Percentiles rank a stretch among this genome's conserved stretches.
These are phyloP conservation scores for Dryomyza anilis DNA, from an alignment of 2,888 invertebrate genomes.

Conservation along the genomic window DNA sequence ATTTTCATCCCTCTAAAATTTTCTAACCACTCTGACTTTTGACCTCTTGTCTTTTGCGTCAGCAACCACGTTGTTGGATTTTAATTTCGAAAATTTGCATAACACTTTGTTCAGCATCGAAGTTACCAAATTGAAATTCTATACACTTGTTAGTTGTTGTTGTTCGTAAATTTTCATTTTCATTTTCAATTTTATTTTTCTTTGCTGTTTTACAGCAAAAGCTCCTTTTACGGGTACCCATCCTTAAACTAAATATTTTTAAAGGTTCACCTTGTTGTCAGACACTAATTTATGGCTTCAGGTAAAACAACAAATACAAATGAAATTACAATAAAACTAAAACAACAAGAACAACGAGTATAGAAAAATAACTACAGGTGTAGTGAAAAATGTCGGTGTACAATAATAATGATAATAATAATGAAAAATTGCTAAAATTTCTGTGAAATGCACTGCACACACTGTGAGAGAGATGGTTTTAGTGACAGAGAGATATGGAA, in stretches of 20 bases:
- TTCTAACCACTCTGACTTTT: too few relatives aligned
- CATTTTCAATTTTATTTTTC: not conserved
- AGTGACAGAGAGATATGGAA: not conserved
- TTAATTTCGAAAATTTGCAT: conserved; percentile 9
- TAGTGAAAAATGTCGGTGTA: not conserved
- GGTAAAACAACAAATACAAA: not conserved
- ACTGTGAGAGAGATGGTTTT: not conserved
- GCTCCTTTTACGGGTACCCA: too few relatives aligned
- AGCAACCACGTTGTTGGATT: too few relatives aligned
- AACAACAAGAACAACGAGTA: not conserved
- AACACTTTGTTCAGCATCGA: conserved; percentile 1
- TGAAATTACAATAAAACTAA: not conserved
- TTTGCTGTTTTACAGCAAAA: not conserved
- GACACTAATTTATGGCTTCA: conserved; percentile 4
- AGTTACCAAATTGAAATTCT: not conserved
- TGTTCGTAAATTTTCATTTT: not conserved
- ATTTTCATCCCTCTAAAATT: too few relatives aligned
- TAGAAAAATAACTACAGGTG: not conserved
- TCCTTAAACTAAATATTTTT: too few relatives aligned
- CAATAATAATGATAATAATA: too few relatives aligned
- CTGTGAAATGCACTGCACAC: not conserved
- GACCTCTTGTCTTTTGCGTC: too few relatives aligned
- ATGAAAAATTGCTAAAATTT: not conserved
- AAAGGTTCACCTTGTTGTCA: not conserved
- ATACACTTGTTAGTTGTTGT: not conserved